phyloP scores from a whole-genome alignment of 2,797 vertebrate species.

The Podargus strigoides region DNA sequence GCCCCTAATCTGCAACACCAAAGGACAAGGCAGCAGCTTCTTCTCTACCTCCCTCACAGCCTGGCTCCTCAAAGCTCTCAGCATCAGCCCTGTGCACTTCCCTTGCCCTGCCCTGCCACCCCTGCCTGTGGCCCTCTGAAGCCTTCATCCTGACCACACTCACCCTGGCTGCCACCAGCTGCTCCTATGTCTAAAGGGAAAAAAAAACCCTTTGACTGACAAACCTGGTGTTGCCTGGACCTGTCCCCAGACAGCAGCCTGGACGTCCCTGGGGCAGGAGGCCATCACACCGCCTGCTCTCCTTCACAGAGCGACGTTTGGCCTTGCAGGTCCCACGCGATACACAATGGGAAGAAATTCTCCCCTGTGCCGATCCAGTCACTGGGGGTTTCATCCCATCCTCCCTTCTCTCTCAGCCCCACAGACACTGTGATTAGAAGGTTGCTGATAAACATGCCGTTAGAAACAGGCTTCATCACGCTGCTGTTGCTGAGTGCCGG shows the following conservation, averaged over 20 bases:
- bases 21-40: neutral
- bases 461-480: neutral
- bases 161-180: neutral
- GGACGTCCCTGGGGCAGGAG: neutral
- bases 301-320: rapidly evolving
- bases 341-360: neutral
- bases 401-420: neutral
- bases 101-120: neutral
- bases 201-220: neutral
- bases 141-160: neutral
- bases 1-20: neutral
- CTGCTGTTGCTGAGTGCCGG: neutral
- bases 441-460: neutral
- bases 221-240: neutral
- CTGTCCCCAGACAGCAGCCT: neutral
- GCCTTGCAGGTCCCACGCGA: rapidly evolving
- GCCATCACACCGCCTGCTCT: neutral
- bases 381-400: neutral
- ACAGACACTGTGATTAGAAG: neutral
- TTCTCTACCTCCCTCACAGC: neutral
- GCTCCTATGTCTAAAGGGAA: rapidly evolving
- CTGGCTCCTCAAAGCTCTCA: rapidly evolving
- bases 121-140: neutral
- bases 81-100: neutral
- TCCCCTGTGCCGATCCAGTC: rapidly evolving